Conservation (phyloP, 2,113 vertebrate genomes). For the Panthera tigris region DNA sequence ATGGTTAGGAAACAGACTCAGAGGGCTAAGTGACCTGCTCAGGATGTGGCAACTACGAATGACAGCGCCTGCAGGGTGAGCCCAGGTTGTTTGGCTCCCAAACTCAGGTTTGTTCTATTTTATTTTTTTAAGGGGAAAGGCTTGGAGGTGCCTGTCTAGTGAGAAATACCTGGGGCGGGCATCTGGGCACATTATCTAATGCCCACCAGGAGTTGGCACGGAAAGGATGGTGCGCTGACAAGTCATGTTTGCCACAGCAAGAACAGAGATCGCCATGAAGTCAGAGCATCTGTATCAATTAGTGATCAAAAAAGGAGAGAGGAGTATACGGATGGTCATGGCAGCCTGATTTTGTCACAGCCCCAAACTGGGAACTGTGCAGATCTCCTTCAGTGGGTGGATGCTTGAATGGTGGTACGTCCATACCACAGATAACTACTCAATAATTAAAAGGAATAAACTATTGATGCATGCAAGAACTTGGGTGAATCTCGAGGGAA, state of each 20-base stretch:
- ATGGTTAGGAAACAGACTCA: background rate
- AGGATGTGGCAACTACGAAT: background rate
- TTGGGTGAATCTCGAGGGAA: background rate
- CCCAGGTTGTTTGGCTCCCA: background rate
- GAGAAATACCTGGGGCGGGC: background rate
- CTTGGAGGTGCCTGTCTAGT: background rate
- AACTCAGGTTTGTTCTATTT: background rate
- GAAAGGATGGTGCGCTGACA: background rate
- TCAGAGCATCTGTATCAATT: background rate
- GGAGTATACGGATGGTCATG: background rate
- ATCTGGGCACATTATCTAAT: background rate
- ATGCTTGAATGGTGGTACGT: background rate
- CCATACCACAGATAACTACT: background rate
- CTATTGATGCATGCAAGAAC: background rate
- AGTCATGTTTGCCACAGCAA: background rate
- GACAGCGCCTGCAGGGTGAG: background rate
- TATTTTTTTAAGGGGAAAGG: constrained; percentile 21
- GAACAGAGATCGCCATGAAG: background rate
- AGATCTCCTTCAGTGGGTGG: background rate
- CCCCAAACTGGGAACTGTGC: background rate
- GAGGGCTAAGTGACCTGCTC: background rate
- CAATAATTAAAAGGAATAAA: background rate
- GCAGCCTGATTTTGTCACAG: background rate
- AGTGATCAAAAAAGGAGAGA: background rate
- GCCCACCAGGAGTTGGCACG: constrained; percentile 6